These are phyloP conservation scores for Troglohyphantes excavatus DNA, from an alignment of 2,888 invertebrate species.

Conservation along the genomic window DNA sequence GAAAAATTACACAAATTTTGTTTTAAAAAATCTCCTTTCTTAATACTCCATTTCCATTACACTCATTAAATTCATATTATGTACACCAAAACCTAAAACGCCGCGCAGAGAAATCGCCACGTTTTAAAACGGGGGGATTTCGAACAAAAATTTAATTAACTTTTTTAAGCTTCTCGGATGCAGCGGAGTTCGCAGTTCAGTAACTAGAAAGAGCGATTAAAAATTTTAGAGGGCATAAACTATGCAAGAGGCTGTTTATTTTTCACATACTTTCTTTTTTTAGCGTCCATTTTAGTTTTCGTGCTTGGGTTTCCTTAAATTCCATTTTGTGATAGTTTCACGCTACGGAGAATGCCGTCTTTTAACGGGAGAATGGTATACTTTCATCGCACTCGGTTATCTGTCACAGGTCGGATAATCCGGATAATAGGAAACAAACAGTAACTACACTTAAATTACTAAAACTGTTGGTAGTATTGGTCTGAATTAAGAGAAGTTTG, in stretches of 20 bases:
- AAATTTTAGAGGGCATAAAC: constrained; percentile 54
- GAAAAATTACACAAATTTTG: constrained; percentile 18
- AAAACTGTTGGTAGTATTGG: no score
- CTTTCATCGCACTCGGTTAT: no score
- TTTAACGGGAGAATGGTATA: constrained; percentile 38
- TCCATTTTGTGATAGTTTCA: constrained; percentile 59
- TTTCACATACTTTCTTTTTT: constrained; percentile 9
- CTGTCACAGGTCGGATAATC: no score
- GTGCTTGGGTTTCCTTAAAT: constrained; percentile 32
- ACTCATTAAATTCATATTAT: constrained; percentile 67
- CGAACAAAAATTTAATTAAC: constrained; percentile 69
- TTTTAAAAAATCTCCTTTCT: constrained; percentile 31
- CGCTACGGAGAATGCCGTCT: constrained; percentile 10
- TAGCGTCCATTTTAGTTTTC: constrained; percentile 18
- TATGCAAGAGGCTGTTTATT: constrained; percentile 54
- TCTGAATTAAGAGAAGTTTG: no score
- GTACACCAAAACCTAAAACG: constrained; percentile 29
- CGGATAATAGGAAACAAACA: no score
- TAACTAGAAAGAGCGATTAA: constrained; percentile 46
- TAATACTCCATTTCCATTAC: constrained; percentile 51
- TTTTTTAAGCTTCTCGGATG: constrained; percentile 23
- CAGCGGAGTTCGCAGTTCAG: neutral
- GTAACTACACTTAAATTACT: no score
- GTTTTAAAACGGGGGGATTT: constrained; percentile 37
- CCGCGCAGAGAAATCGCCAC: constrained; percentile 37